phyloP scores from a whole-genome alignment of 1,140 invertebrate species.

The Meloidogyne floridensis region DNA sequence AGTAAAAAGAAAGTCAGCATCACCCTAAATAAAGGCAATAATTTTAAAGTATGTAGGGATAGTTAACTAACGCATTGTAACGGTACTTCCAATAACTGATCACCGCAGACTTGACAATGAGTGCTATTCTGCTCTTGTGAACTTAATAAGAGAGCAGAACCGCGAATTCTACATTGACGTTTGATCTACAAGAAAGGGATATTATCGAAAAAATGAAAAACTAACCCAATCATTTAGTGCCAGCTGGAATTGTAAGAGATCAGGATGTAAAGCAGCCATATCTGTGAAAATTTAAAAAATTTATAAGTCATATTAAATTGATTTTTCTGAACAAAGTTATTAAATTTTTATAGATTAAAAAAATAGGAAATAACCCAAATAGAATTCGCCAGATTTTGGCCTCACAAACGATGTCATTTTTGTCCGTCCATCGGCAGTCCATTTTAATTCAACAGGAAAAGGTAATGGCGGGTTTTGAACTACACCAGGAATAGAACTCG shows the following conservation, averaged over 20 bases:
- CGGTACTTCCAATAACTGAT: slow-evolving; percentile 16
- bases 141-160: slow-evolving; percentile 45
- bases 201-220: background rate
- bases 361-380: slow-evolving; percentile 20
- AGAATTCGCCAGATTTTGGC: slow-evolving; percentile 26
- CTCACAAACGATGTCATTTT: slow-evolving; percentile 15
- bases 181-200: slow-evolving; percentile 40
- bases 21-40: slow-evolving; percentile 14
- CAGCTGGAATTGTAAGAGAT: slow-evolving; percentile 50
- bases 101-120: slow-evolving; percentile 40
- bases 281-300: slow-evolving; percentile 31
- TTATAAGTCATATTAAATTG: background rate
- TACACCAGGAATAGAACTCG: slow-evolving; percentile 17
- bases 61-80: slow-evolving; percentile 30
- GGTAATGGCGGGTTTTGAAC: slow-evolving; percentile 23
- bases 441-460: slow-evolving; percentile 15
- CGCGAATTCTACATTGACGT: slow-evolving; percentile 38
- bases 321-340: background rate
- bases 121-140: slow-evolving; percentile 42
- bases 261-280: slow-evolving; percentile 45
- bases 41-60: background rate
- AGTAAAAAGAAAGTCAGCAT: slow-evolving; percentile 31
- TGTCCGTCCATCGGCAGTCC: background rate
- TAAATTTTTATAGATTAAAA: background rate
- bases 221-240: slow-evolving; percentile 53